These are phyloP conservation scores for Meda fulgida DNA, from an alignment of 2,797 vertebrate genomes.

Conservation along the genomic window DNA sequence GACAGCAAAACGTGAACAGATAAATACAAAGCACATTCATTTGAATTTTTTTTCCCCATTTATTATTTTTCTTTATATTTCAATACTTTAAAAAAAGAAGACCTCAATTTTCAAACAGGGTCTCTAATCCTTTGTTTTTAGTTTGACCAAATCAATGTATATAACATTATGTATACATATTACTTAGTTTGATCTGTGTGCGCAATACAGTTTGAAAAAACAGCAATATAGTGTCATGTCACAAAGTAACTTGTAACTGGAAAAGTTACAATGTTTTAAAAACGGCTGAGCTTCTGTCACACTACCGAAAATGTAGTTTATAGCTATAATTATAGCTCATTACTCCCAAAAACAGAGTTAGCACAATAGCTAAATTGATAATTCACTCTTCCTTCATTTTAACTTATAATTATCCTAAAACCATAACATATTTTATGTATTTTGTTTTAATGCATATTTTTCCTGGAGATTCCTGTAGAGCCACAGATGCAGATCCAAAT, in stretches of 20 bases:
- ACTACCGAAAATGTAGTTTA: background rate
- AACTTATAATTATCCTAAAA: conserved; percentile 2
- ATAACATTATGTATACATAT: background rate
- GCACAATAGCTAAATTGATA: background rate
- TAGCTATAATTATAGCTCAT: background rate
- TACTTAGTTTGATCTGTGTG: background rate
- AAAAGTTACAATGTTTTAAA: background rate
- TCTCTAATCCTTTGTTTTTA: background rate
- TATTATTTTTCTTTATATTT: background rate
- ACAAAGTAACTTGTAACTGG: background rate
- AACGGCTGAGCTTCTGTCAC: background rate
- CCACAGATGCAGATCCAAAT: conserved; percentile 44
- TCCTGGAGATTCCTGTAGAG: conserved; percentile 34
- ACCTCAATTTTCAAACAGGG: background rate
- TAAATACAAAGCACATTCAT: background rate
- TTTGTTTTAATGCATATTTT: conserved; percentile 32
- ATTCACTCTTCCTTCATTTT: background rate
- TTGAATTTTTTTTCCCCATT: background rate
- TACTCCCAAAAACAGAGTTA: background rate
- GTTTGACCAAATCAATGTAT: background rate
- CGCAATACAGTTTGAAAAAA: background rate
- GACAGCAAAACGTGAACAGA: background rate
- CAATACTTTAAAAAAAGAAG: background rate
- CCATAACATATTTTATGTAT: background rate
- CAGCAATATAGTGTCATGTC: background rate